Conservation (phyloP, 1,140 invertebrate genomes). For the Chionoecetes opilio region DNA sequence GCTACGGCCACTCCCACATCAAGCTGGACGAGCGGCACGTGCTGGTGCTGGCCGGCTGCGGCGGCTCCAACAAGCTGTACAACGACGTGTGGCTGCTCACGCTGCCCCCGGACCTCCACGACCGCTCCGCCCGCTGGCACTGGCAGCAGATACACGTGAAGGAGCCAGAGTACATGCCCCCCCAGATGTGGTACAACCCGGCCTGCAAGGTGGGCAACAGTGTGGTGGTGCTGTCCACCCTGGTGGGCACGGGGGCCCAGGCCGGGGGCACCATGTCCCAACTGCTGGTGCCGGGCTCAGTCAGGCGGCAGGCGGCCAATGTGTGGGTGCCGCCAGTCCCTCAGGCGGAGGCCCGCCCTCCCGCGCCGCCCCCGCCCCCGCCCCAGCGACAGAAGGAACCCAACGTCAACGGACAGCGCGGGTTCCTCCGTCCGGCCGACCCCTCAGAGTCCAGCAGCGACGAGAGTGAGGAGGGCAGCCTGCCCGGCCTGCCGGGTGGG, state of each 20-base stretch:
- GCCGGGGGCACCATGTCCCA: slow-evolving; percentile 73
- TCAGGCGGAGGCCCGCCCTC: slow-evolving; percentile 73
- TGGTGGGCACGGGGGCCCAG: slow-evolving; percentile 32
- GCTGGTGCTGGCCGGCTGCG: slow-evolving; percentile 86
- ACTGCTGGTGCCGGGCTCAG: slow-evolving; percentile 71
- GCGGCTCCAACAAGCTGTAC: slow-evolving; percentile 88
- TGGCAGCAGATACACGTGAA: slow-evolving; percentile 92
- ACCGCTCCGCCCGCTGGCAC: slow-evolving; percentile 86
- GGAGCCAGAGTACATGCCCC: slow-evolving; percentile 90
- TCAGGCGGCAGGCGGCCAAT: slow-evolving; percentile 76
- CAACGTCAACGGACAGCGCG: slow-evolving; percentile 80
- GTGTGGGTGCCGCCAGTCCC: slow-evolving; percentile 82
- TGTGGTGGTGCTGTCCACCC: slow-evolving; percentile 87
- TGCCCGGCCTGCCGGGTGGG: slow-evolving; percentile 19
- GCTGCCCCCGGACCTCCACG: slow-evolving; percentile 84
- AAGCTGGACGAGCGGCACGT: slow-evolving; percentile 84
- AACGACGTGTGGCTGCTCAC: slow-evolving; percentile 89
- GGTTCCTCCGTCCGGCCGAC: slow-evolving; percentile 76
- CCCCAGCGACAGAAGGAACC: slow-evolving; percentile 83
- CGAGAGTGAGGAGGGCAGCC: slow-evolving; percentile 72
- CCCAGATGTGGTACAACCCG: slow-evolving; percentile 96
- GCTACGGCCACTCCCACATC: slow-evolving; percentile 96
- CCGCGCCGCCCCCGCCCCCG: slow-evolving; percentile 82
- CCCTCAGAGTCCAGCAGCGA: slow-evolving; percentile 65
- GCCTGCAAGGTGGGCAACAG: slow-evolving; percentile 91